These are phyloP conservation scores for Podargus strigoides DNA, from an alignment of 2,797 vertebrate species.

Conservation along the genomic window DNA sequence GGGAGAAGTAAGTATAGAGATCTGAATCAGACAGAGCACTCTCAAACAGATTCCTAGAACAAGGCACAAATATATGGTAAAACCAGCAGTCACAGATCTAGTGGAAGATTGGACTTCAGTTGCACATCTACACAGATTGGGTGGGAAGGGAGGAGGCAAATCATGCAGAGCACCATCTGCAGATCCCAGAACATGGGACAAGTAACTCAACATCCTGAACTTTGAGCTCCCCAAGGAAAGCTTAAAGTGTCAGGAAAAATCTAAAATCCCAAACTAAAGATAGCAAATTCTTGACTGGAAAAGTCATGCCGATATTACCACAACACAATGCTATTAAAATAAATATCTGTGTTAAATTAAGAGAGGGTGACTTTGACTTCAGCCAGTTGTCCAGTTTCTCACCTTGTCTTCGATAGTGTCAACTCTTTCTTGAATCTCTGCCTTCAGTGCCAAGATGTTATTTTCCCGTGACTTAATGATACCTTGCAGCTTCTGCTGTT, in stretches of 20 bases:
- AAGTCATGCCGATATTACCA: background rate
- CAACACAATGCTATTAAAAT: background rate
- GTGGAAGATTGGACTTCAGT: background rate
- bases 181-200: background rate
- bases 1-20: background rate
- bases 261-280: background rate
- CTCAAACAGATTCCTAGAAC: background rate
- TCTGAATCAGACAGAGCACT: background rate
- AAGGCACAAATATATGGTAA: background rate
- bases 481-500: slow-evolving; percentile 81
- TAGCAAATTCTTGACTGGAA: background rate
- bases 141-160: background rate
- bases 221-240: background rate
- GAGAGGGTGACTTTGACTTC: background rate
- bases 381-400: background rate
- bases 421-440: slow-evolving; percentile 82
- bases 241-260: background rate
- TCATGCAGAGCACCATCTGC: background rate
- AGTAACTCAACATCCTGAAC: background rate
- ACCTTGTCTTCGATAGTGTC: slow-evolving; percentile 89
- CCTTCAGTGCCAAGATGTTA: slow-evolving; percentile 83
- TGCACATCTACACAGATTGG: background rate
- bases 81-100: background rate
- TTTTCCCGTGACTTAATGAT: slow-evolving; percentile 85
- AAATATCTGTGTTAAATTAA: background rate